Percentiles rank a stretch among this genome's conserved stretches.
Evolutionary conservation across 2,888 invertebrate species (phyloP).

Genomic region (Tipula helvola): DNA sequence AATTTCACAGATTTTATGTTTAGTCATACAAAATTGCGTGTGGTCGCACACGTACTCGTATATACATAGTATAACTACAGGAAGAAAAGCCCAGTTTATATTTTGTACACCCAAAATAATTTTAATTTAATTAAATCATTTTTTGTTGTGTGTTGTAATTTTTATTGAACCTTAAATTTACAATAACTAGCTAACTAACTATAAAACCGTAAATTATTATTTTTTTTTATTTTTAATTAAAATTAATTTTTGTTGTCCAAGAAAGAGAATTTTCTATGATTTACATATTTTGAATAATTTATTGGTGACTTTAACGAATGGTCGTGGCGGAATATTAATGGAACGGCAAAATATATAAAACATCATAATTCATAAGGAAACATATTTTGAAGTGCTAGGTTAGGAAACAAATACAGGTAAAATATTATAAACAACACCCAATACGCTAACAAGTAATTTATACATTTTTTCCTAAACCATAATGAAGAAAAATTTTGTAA

Average conservation of each 20-base stretch:
- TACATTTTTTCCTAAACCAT: background rate
- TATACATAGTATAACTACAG: no score
- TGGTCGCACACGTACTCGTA: background rate
- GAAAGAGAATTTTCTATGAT: background rate
- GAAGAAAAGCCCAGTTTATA: background rate
- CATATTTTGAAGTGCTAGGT: background rate
- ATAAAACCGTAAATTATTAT: background rate
- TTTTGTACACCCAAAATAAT: background rate
- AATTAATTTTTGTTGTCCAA: no score
- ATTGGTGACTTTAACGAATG: background rate
- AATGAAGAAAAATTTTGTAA: background rate
- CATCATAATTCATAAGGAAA: background rate
- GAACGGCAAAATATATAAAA: no score
- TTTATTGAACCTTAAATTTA: background rate
- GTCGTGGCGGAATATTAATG: background rate
- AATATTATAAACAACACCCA: background rate
- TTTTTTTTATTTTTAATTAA: no score
- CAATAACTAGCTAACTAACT: background rate
- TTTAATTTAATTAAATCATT: background rate
- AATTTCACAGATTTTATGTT: background rate
- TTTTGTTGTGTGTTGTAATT: background rate
- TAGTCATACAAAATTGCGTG: background rate
- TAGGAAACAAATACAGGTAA: background rate
- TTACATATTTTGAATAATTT: background rate
- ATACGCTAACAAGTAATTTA: background rate